A percentile compares a stretch with the other conserved stretches of the same genome.
phyloP scores from a whole-genome alignment of 1,140 invertebrate species.

The Notospermus geniculatus region DNA sequence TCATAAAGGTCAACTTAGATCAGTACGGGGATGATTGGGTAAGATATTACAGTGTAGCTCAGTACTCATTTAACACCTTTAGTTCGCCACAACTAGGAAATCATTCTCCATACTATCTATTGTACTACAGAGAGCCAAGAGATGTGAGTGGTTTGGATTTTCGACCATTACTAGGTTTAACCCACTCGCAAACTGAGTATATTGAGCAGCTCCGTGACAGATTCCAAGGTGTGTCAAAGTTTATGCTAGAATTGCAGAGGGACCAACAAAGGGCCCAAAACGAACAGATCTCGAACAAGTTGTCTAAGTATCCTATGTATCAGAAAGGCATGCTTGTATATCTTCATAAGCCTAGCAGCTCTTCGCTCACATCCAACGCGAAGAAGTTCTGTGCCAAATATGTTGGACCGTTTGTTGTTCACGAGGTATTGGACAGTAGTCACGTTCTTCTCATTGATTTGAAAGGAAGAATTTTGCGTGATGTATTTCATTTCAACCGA shows the following conservation, averaged over 20 bases:
- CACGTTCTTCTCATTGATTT: not conserved
- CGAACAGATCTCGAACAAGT: not conserved
- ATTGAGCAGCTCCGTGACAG: not conserved
- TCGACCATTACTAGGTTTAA: not conserved
- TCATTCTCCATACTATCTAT: not conserved
- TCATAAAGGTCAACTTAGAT: no score
- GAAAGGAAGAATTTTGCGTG: not conserved
- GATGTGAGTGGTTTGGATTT: not conserved
- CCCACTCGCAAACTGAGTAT: not conserved
- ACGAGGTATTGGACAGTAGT: not conserved
- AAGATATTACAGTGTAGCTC: not conserved
- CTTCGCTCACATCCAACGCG: not conserved
- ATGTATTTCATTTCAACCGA: not conserved
- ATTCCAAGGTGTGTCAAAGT: not conserved
- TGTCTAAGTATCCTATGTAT: not conserved
- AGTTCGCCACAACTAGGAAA: not conserved
- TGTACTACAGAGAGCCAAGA: not conserved
- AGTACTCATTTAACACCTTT: not conserved
- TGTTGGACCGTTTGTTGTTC: not conserved
- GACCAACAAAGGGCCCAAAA: not conserved
- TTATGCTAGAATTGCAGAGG: slow-evolving; percentile 1
- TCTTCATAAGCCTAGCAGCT: not conserved
- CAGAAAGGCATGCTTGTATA: not conserved
- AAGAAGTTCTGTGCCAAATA: not conserved
- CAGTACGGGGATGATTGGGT: not conserved